These are phyloP conservation scores for Cosmopolites sordidus DNA, from an alignment of 2,888 invertebrate species.

Conservation along the genomic window DNA sequence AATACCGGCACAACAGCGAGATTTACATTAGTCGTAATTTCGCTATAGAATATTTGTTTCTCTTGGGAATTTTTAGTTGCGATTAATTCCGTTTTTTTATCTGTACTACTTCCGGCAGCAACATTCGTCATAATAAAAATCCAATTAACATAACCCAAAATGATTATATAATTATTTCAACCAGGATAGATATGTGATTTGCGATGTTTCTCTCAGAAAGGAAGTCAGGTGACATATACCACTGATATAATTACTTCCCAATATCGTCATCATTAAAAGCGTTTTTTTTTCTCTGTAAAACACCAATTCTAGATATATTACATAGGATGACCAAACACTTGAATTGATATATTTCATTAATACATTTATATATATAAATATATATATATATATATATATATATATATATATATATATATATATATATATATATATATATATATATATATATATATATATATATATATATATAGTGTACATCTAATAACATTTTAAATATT, in stretches of 20 bases:
- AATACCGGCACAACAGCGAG: too few relatives aligned
- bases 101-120: background rate
- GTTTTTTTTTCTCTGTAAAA: background rate
- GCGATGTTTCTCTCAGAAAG: background rate
- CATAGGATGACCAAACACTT: too few relatives aligned
- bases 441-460: too few relatives aligned
- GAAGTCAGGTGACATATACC: background rate
- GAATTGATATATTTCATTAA: too few relatives aligned
- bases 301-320: background rate
- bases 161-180: background rate
- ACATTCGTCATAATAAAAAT: background rate
- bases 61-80: too few relatives aligned
- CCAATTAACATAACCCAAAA: background rate
- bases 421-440: too few relatives aligned
- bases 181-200: background rate
- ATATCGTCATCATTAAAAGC: background rate
- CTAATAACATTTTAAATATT: too few relatives aligned
- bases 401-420: too few relatives aligned
- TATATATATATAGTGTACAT: too few relatives aligned
- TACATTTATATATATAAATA: too few relatives aligned
- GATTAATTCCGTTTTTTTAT: background rate
- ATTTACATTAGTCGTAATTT: background rate
- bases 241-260: background rate
- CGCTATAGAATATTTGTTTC: background rate
- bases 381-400: too few relatives aligned